Evolutionary conservation across 2,888 invertebrate species (phyloP), one percentile per base, ranked within the genome.

Genomic region (Phengaris arion): DNA sequence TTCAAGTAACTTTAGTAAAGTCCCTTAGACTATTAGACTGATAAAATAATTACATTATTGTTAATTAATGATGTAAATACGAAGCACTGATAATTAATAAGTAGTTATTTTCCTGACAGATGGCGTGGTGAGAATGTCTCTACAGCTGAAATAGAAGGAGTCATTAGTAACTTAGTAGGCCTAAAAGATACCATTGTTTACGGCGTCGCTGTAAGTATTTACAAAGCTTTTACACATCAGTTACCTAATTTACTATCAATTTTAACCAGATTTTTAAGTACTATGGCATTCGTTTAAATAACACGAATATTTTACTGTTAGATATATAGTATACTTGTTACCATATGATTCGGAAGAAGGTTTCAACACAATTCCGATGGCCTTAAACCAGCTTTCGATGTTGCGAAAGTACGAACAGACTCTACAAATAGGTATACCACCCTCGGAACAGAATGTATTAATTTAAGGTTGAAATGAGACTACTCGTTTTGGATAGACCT

Each of bases 51-150:
- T 35, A 35, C 35, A 35, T 35, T 35, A 35, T 35, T 35, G 2
- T 1, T 35, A 3, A 35, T 35, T 4, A 35, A 35, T 35, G 35
- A 35, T 35, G 1, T 48, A 3, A 48, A 48, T 8, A 48, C 48
- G 48, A 6, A 48, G 7, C 8, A 48, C 48, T 6, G 8, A 1
- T 48, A 48, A 35, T 35, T 35, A 35, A 35, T 35, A 3, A 3
- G 35, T 35, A 35, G 8, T 8, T 48, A 48, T 64, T 68, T 68
- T 48, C 10, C 46, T 52, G 15, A 22, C 64, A 95, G 97, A 79
- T 98, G 98, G 98, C 96, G 97, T 78, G 99, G 99, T 64, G 99
- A 99, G 89, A 99, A 99, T 85, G 99, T 99, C 0, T 97, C 99
- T 0, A 99, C 99, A 0, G 96, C 97, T 4, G 99, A 99, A 94